phyloP scores from a whole-genome alignment of 92 coral and sea anemone genomes.

The Heteractis magnifica region DNA sequence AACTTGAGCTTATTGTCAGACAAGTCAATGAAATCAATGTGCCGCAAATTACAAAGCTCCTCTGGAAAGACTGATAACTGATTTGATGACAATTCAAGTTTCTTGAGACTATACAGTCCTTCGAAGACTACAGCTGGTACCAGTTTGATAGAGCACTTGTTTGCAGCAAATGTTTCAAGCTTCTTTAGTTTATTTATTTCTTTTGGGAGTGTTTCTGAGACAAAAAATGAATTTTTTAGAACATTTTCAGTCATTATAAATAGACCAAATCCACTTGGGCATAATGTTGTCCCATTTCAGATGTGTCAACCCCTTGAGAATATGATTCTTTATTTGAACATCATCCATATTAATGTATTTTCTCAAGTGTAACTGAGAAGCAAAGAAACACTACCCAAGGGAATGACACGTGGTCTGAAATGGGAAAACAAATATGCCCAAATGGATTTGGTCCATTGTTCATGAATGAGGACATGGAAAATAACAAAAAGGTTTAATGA shows the following conservation, averaged over 20 bases:
- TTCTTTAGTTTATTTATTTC: slow-evolving; percentile 76
- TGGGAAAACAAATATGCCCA: too few relatives aligned
- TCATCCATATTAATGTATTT: too few relatives aligned
- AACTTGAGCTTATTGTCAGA: slow-evolving; percentile 73
- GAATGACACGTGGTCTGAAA: too few relatives aligned
- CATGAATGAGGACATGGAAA: slow-evolving; percentile 30
- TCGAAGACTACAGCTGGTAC: slow-evolving; percentile 69
- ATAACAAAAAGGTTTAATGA: neutral
- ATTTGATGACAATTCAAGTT: slow-evolving; percentile 74
- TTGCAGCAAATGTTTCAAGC: slow-evolving; percentile 70
- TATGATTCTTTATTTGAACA: too few relatives aligned
- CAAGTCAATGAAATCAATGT: slow-evolving; percentile 79
- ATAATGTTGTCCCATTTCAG: too few relatives aligned
- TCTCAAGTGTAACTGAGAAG: too few relatives aligned
- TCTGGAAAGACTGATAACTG: slow-evolving; percentile 77
- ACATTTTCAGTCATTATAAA: neutral
- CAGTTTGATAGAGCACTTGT: slow-evolving; percentile 53
- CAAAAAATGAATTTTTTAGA: neutral
- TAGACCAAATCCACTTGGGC: too few relatives aligned
- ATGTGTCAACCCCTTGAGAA: too few relatives aligned
- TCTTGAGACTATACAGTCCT: slow-evolving; percentile 66
- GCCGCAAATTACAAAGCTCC: slow-evolving; percentile 66
- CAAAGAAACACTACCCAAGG: too few relatives aligned
- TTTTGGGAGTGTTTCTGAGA: slow-evolving; percentile 63
- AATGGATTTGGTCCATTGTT: too few relatives aligned